A percentile compares a stretch with the other conserved stretches of the same genome.
Conservation (phyloP, 2,888 invertebrate species). For the Balanococcus diminutus region DNA sequence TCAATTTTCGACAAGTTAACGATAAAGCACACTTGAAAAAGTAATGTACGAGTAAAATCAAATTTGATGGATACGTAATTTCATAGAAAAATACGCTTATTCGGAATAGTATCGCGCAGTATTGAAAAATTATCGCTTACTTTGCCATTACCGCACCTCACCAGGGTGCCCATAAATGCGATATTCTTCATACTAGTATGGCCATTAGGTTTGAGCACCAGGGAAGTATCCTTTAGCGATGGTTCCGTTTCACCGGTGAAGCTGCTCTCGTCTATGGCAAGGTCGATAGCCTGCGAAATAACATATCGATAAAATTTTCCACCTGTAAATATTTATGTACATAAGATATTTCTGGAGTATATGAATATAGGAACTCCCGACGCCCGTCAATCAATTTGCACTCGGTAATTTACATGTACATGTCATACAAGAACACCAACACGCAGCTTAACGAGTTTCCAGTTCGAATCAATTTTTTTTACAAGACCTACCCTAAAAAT, state of each 20-base stretch:
- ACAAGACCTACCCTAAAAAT: no score
- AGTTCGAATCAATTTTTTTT: no score
- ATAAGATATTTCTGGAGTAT: background rate
- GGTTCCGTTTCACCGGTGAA: constrained; percentile 99
- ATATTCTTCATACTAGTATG: constrained; percentile 81
- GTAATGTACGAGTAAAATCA: no score
- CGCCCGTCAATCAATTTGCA: background rate
- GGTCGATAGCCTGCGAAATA: constrained; percentile 72
- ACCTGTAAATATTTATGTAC: background rate
- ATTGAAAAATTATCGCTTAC: constrained; percentile 63
- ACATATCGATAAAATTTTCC: background rate
- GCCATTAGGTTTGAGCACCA: constrained; percentile 69
- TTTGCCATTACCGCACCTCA: constrained; percentile 94
- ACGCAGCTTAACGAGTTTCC: no score
- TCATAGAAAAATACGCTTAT: background rate
- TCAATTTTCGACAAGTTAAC: no score
- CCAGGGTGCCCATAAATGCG: constrained; percentile 97
- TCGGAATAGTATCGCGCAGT: background rate
- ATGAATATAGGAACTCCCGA: no score
- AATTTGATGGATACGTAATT: background rate
- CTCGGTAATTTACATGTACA: background rate
- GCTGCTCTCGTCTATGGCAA: constrained; percentile 96
- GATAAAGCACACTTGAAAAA: no score
- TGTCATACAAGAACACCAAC: no score
- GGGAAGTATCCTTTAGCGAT: constrained; percentile 74